Evolutionary conservation across 1,140 invertebrate species (phyloP).

Genomic region (Drosophila lacertosa): DNA sequence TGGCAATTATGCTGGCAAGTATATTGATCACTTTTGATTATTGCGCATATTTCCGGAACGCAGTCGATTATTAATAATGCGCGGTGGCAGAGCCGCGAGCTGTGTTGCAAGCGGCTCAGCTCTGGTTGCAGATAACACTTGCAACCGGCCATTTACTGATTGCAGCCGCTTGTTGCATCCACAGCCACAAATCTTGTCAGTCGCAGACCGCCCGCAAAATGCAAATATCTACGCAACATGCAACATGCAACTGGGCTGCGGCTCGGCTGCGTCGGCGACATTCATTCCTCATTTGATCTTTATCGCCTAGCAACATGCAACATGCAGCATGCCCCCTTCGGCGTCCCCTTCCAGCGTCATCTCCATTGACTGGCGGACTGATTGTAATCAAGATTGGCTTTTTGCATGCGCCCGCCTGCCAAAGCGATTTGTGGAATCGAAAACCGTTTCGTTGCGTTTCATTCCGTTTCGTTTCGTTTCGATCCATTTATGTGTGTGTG

Average conservation of each 20-base stretch:
- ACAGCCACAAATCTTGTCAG: slow-evolving; percentile 52
- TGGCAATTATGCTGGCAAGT: neutral
- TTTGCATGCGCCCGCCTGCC: slow-evolving; percentile 63
- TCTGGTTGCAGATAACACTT: slow-evolving; percentile 30
- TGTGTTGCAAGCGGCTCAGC: slow-evolving; percentile 29
- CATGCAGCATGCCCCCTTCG: slow-evolving; percentile 27
- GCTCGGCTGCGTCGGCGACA: slow-evolving; percentile 66
- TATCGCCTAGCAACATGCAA: slow-evolving; percentile 74
- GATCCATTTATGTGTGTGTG: slow-evolving; percentile 42
- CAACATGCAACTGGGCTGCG: slow-evolving; percentile 38
- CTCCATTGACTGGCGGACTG: slow-evolving; percentile 53
- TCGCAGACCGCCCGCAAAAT: slow-evolving; percentile 62
- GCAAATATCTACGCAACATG: slow-evolving; percentile 75
- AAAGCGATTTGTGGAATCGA: slow-evolving; percentile 69
- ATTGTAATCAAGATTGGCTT: slow-evolving; percentile 79
- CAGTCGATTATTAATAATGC: slow-evolving; percentile 14
- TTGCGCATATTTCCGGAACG: neutral
- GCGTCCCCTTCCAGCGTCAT: neutral
- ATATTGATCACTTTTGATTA: neutral
- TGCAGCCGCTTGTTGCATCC: slow-evolving; percentile 23
- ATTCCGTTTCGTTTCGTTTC: slow-evolving; percentile 46
- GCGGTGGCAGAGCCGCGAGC: neutral
- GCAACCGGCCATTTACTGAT: slow-evolving; percentile 21
- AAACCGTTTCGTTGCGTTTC: slow-evolving; percentile 56
- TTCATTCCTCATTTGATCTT: slow-evolving; percentile 81